Evolutionary conservation across 2,113 vertebrate genomes (phyloP).

Genomic region (Pithys albifrons): DNA sequence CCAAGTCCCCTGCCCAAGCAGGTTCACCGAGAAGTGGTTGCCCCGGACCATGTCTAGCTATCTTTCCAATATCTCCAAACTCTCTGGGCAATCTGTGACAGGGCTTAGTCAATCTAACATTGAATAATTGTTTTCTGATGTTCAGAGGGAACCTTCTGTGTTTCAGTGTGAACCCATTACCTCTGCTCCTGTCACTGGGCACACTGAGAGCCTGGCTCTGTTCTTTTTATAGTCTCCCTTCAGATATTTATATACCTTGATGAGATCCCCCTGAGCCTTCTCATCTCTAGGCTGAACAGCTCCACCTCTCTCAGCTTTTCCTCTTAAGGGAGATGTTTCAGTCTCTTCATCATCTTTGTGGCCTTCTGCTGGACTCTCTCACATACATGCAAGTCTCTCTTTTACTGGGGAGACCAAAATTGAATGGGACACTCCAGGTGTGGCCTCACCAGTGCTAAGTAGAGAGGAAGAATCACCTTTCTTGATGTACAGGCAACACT

Average conservation of each 20-base stretch:
- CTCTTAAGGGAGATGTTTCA: background rate
- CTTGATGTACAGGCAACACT: rapidly evolving
- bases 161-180: background rate
- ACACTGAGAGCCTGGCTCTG: background rate
- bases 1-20: background rate
- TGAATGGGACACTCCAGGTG: background rate
- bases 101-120: background rate
- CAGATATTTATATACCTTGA: background rate
- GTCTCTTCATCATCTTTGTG: background rate
- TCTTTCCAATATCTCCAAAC: background rate
- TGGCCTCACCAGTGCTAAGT: background rate
- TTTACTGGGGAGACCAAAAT: background rate
- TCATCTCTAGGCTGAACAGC: background rate
- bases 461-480: background rate
- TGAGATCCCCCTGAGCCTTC: background rate
- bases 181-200: background rate
- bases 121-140: background rate
- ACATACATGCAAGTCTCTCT: background rate
- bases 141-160: background rate
- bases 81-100: background rate
- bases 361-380: background rate
- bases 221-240: background rate
- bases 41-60: background rate
- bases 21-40: background rate
- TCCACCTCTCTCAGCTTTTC: background rate